Conservation (phyloP, 2,797 vertebrate species). For the Channallabes apus region DNA sequence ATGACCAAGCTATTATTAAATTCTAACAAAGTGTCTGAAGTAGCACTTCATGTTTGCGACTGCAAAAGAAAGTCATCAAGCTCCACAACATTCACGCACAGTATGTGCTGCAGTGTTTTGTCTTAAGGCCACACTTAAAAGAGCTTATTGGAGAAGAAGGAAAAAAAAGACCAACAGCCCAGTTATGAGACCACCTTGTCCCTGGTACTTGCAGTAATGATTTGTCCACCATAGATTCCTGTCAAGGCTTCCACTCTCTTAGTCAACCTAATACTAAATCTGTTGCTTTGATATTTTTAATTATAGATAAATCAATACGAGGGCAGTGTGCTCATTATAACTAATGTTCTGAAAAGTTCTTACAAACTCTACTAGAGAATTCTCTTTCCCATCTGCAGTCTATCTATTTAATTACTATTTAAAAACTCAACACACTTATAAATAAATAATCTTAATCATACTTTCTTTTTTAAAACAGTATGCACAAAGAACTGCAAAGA, state of each 20-base stretch:
- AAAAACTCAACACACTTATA: background rate
- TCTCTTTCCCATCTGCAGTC: background rate
- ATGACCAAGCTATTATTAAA: too few species aligned
- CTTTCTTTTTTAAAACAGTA: background rate
- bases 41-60: too few species aligned
- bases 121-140: background rate
- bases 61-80: background rate
- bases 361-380: background rate
- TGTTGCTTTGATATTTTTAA: background rate
- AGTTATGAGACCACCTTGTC: background rate
- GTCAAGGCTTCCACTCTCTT: background rate
- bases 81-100: background rate
- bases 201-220: background rate
- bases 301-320: background rate
- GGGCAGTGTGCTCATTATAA: background rate
- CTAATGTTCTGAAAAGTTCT: constrained; percentile 2
- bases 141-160: background rate
- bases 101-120: background rate
- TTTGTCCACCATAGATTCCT: background rate
- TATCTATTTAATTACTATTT: background rate
- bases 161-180: background rate
- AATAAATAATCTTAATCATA: background rate
- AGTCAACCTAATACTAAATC: background rate
- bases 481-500: background rate
- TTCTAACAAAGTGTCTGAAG: background rate